Evolutionary conservation across 2,888 invertebrate genomes (phyloP), one percentile per base, ranked within the genome.

Genomic region (Phasia obesa): DNA sequence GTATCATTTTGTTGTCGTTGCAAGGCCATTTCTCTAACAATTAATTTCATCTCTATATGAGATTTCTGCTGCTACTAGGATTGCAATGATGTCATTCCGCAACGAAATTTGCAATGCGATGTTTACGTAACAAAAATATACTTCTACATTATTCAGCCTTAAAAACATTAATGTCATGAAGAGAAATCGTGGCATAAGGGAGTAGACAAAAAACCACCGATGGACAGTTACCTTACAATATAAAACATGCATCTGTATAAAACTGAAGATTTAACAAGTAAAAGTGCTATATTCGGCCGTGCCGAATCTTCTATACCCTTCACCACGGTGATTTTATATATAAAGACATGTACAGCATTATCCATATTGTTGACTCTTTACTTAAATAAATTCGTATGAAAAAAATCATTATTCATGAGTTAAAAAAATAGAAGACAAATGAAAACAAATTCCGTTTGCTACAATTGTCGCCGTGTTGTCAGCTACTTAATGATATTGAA

Each of bases 191-290:
- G 21, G 31, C 23, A 59, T 21, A 31, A 35, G 70, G 31, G 31
- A 70, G 53, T 55, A 7, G 42, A 5, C n/a, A 25, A 67, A 55
- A 38, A 42, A 55, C 53, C 67, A 25, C 53, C 53, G 53, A 67
- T 42, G 38, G 21, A 51, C 35, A 67, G 15, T 65, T 65, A 35
- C 49, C 21, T 31, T 25, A 64, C 31, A 35, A 13, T 59, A 11
- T 35, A 15, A 42, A n/a, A 42, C 35, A 65, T 51, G 27, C 23
- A 67, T 51, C 51, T 67, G 23, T 38, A 67, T 53, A 21, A 4
- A 4, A 53, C 51, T 67, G 51, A 67, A 67, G 51, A 65, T 51
- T 67, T n/a, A n/a, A n/a, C n/a, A n/a, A n/a, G n/a, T n/a, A n/a
- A n/a, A n/a, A n/a, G n/a, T n/a, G n/a, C n/a, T n/a, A n/a, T n/a